phyloP scores from a whole-genome alignment of 2,797 vertebrate species.

The Hydrolagus colliei region DNA sequence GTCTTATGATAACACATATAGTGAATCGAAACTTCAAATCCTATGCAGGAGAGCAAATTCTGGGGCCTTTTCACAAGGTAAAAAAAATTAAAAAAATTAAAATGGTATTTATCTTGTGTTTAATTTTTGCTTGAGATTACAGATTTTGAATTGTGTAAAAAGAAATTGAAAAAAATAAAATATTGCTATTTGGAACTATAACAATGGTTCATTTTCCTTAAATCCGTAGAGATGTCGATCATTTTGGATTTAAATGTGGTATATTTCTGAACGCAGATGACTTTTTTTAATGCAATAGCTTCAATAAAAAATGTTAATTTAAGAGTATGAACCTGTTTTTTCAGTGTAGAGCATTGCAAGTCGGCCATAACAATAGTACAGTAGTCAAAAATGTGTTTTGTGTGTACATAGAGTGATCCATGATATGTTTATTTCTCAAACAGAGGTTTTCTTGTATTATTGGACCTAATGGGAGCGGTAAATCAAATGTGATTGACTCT shows the following conservation, averaged over 20 bases:
- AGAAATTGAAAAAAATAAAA: not conserved
- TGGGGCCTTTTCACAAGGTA: slow-evolving; percentile 99
- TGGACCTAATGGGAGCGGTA: slow-evolving; percentile 95
- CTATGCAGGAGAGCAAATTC: slow-evolving; percentile 80
- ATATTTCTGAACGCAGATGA: not conserved
- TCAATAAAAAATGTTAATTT: not conserved
- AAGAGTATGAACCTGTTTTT: slow-evolving; percentile 27
- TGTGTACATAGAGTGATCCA: not conserved
- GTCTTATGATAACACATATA: slow-evolving; percentile 97
- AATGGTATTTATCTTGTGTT: not conserved
- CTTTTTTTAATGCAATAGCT: not conserved
- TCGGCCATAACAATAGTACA: slow-evolving; percentile 3
- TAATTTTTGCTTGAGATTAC: not conserved
- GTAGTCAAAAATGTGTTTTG: slow-evolving; percentile 8
- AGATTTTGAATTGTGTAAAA: not conserved
- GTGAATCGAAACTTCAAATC: slow-evolving; percentile 98
- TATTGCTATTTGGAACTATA: slow-evolving; percentile 14
- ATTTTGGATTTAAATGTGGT: not conserved
- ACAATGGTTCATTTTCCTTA: slow-evolving; percentile 1
- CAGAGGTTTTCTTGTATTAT: slow-evolving; percentile 98
- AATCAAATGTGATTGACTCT: slow-evolving; percentile 97
- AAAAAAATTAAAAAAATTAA: not conserved
- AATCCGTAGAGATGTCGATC: not conserved
- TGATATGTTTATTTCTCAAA: slow-evolving; percentile 37
- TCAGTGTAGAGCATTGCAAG: not conserved